A percentile compares a stretch with the other conserved stretches of the same genome.
phyloP scores from a whole-genome alignment of 2,113 vertebrate species.

The Pterocles orientalis region DNA sequence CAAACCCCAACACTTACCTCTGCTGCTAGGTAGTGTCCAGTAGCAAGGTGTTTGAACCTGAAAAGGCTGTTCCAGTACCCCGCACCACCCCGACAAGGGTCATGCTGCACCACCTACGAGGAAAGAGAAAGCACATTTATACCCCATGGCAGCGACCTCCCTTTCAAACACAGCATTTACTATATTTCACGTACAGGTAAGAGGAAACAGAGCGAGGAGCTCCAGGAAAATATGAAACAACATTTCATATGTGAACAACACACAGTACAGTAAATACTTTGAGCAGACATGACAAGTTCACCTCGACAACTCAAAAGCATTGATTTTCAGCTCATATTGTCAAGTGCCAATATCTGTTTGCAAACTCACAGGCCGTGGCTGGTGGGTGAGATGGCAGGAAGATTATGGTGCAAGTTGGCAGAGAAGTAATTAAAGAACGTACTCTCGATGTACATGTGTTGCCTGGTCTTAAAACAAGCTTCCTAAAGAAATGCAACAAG shows the following conservation, averaged over 20 bases:
- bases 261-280: background rate
- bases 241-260: accelerated
- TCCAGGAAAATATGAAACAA: background rate
- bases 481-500: background rate
- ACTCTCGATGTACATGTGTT: background rate
- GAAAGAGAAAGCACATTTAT: background rate
- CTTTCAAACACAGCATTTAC: background rate
- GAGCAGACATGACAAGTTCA: background rate
- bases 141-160: accelerated
- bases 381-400: background rate
- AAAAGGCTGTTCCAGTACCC: slow-evolving; percentile 99
- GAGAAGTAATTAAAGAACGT: background rate
- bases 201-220: background rate
- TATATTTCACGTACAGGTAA: accelerated
- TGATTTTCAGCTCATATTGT: background rate
- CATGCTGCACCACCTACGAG: slow-evolving; percentile 88
- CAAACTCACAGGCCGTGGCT: background rate
- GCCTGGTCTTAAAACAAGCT: background rate
- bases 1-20: slow-evolving; percentile 79
- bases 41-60: slow-evolving; percentile 96
- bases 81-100: slow-evolving; percentile 93
- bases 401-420: background rate
- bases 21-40: slow-evolving; percentile 93
- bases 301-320: accelerated
- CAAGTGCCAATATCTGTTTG: background rate